Base-by-base conservation (phyloP, 37 sponge, comb jelly and placozoan species). In the Petrosia ficiformis region DNA sequence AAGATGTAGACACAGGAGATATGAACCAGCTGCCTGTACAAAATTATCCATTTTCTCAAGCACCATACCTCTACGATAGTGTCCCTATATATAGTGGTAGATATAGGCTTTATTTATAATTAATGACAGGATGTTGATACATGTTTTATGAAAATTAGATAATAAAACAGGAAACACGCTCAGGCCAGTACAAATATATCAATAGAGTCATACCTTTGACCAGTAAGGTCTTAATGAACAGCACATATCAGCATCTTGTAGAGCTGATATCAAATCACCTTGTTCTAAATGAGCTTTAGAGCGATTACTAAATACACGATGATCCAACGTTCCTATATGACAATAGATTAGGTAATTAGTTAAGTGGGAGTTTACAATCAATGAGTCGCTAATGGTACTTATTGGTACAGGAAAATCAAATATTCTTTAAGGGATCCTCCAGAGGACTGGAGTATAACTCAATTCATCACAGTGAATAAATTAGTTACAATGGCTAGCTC, bases 201-300 rank as follows among this genome's bases (percentile, higher is more conserved):
- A n/a, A n/a, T n/a, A n/a, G n/a, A n/a, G n/a, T n/a, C n/a, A n/a
- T 14, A 90, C 93, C 93, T 92, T 92, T 1, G 71, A 38, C 93
- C 93, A 92, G 48, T 66, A 76, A 33, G 93, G 93, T 22, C 56
- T 71, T 42, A 81, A 43, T 39, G 28, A 2, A 31, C 88, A 84
- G 59, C 87, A 77, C 10, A 32, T 33, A 8, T 84, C 78, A 5
- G 85, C 85, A 77, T 92, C 86, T 30, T 36, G 37, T 72, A 84
- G 67, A 11, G 93, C 93, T 70, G 84, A 79, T 19, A 60, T 65
- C 4, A 57, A 48, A 29, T 59, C 22, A 25, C 78, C 76, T 57
- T 81, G 71, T 22, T 84, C 77, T 22, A 92, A 58, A 64, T 75
- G 71, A 1, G 93, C 84, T 2, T 68, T n/a, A 5, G 89, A 84